A percentile compares a stretch with the other conserved stretches of the same genome.
phyloP scores from a whole-genome alignment of 2,113 vertebrate species.

The Corythornis madagascariensis region DNA sequence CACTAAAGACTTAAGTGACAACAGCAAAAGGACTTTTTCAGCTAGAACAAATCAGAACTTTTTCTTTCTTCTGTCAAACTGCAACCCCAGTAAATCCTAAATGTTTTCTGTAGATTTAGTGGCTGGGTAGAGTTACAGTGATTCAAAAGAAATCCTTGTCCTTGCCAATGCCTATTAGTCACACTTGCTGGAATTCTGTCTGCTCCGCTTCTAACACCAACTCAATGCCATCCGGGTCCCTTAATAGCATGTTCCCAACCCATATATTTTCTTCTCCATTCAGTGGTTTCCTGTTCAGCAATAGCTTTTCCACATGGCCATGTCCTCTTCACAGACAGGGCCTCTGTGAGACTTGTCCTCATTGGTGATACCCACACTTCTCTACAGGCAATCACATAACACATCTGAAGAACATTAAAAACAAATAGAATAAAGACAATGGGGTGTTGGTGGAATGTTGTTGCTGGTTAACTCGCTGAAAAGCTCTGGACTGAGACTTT shows the following conservation, averaged over 20 bases:
- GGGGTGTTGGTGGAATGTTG: neutral
- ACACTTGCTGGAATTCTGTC: conserved; percentile 56
- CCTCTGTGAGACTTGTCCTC: neutral
- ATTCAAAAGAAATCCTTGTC: conserved; percentile 59
- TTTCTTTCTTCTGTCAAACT: conserved; percentile 39
- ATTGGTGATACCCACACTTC: fast-evolving
- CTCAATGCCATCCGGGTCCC: conserved; percentile 38
- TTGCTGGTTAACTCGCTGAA: neutral
- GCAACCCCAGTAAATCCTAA: conserved; percentile 56
- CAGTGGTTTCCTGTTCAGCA: conserved; percentile 4
- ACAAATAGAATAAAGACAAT: neutral
- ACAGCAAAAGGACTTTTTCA: conserved; percentile 44
- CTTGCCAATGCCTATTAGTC: conserved; percentile 62
- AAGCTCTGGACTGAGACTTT: neutral
- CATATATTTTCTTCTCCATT: conserved; percentile 45
- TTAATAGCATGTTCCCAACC: conserved; percentile 18
- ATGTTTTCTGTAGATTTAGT: conserved; percentile 65
- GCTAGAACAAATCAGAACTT: conserved; percentile 65
- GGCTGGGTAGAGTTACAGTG: conserved; percentile 46
- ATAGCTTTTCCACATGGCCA: conserved; percentile 32
- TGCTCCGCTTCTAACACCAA: conserved; percentile 38
- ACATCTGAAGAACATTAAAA: neutral
- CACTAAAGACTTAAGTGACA: conserved; percentile 22
- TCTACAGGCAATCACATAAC: neutral
- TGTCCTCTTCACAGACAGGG: neutral